Base-by-base conservation (phyloP, 2,888 invertebrate species). In the Eupithecia pulchellata region DNA sequence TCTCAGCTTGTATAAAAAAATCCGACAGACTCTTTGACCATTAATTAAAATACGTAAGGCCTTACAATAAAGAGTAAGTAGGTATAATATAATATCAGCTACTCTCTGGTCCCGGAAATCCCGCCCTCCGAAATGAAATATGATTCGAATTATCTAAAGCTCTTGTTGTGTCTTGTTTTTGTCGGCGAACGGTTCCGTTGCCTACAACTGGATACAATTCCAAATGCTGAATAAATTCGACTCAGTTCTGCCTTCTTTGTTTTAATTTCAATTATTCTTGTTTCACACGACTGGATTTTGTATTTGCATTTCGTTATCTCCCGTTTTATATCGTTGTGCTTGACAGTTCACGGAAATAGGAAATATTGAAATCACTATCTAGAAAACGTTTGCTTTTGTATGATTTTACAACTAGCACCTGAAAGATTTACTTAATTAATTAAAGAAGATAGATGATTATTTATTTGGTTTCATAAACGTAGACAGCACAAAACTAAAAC, bases 61-160 rank as follows among this genome's bases (percentile, higher is more conserved):
- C 78, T 79, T 81, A 82, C 81, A 82, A 80, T 82, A 77, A 80
- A 82, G 82, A 85, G 82, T 83, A 39, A 2, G 39, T 25, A 47
- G 20, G 20, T 20, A 17, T 58, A 60, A 32, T 60, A 84, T 85
- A 85, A 85, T 84, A 82, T 81, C 77, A 47, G 34, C 11, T 61
- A 57, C 76, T 78, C 81, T 71, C 79, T 81, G 84, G 84, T 82
- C 86, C 85, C 85, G 86, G 87, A 87, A 87, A 87, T 87, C 84
- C 87, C 87, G 81, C 83, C 84, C 85, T 84, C 84, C 79, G 80
- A 84, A 87, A 88, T 91, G 91, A 91, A 91, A 91, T 91, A 91
- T 91, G 90, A 91, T 86, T 83, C 88, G 84, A 90, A 91, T 91
- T 91, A 89, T 87, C 84, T 84, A 86, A 89, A 90, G 86, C 90